Base-by-base conservation (phyloP, 1,140 invertebrate species). In the Leptoteleia sp. region DNA sequence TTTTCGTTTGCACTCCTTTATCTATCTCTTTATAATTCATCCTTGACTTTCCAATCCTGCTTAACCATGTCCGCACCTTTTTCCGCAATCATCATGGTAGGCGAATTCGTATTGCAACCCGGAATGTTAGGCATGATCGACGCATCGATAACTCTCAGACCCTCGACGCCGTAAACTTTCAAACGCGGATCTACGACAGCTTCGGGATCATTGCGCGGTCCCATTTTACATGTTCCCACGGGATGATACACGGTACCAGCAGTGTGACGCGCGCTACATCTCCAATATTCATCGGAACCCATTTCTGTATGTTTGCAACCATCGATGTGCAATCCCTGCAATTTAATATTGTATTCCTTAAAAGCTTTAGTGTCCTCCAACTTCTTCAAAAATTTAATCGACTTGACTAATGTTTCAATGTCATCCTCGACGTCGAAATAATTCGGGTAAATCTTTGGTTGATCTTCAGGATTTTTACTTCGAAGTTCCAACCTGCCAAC, bases 401-500 rank as follows among this genome's bases (percentile, higher is more conserved):
- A 42, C 33, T 85, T 84, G 0, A 87, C 0, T 40, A 88, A 6
- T 0, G 84, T 65, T 3, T 89, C 82, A 1, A 92, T 71, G 43
- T 93, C 92, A 0, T 89, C 81, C 0, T 81, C 42, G 27, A 92
- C 82, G 0, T 82, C 85, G 6, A 94, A 91, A 47, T 94, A 94
- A 37, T 94, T 94, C 0, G 95, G 91, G 77, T 93, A 90, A 25
- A 97, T 94, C n/a, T 92, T 83, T 0, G 95, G 93, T 15, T 90
- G 86, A 11, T 93, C 91, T 0, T 89, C 85, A 0, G 94, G 93
- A 85, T 95, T 88, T 0, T 78, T 81, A 4, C 90, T 91, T 8
- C 84, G 80, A 4, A 95, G 80, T 12, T 81, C 83, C 1, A 95
- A 76, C 17, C 83, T 76, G 0, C 93, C 93, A 1, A 57, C 67